Percentiles rank a stretch among this genome's conserved stretches.
phyloP scores from a whole-genome alignment of 2,888 invertebrate genomes.

The Limnephilus rhombicus region DNA sequence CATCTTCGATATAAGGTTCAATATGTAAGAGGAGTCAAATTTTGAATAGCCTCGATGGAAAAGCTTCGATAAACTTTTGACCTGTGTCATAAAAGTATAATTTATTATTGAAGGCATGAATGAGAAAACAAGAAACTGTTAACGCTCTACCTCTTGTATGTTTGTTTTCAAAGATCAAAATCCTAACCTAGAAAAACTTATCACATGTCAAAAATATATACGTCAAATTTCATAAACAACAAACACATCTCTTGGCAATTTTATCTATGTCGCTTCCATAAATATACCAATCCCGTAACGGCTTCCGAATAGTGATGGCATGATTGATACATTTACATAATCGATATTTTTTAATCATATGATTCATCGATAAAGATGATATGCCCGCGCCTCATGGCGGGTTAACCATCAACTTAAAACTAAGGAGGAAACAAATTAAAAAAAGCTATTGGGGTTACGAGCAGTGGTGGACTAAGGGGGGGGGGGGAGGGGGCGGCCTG shows the following conservation, averaged over 20 bases:
- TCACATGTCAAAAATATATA: conserved; percentile 8
- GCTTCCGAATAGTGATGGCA: too few relatives aligned
- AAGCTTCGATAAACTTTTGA: neutral
- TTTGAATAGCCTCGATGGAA: conserved; percentile 49
- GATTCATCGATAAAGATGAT: too few relatives aligned
- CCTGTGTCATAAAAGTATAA: conserved; percentile 12
- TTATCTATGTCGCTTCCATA: neutral
- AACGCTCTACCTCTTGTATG: neutral
- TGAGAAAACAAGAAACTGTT: neutral
- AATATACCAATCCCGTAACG: too few relatives aligned
- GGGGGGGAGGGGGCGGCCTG: too few relatives aligned
- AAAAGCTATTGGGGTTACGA: too few relatives aligned
- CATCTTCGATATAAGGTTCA: conserved; percentile 51
- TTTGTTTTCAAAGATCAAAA: neutral
- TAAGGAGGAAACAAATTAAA: too few relatives aligned
- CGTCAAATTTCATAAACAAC: neutral
- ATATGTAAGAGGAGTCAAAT: conserved; percentile 24
- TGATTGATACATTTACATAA: too few relatives aligned
- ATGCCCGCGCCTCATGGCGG: too few relatives aligned
- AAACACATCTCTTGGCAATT: neutral
- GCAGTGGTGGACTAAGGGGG: too few relatives aligned
- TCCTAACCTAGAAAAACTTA: conserved; percentile 6
- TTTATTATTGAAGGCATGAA: conserved; percentile 26
- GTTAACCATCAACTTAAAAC: too few relatives aligned
- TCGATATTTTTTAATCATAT: too few relatives aligned